Evolutionary conservation across 2,797 vertebrate species (phyloP).

Genomic region (Rhinophrynus dorsalis): DNA sequence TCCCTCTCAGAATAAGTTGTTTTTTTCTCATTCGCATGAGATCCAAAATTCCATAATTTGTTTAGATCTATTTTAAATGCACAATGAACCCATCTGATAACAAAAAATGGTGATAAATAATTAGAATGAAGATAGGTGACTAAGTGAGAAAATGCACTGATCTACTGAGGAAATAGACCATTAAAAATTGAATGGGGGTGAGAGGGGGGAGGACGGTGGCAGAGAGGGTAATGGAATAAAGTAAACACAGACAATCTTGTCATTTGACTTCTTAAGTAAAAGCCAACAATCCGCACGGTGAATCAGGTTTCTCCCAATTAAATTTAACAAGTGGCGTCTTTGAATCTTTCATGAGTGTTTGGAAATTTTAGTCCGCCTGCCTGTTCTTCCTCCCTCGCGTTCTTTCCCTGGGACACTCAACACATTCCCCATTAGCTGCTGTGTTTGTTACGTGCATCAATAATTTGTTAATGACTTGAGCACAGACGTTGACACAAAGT

Average conservation of each 20-base stretch:
- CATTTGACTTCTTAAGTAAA: slow-evolving; percentile 64
- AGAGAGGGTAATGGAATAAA: neutral
- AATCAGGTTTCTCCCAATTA: slow-evolving; percentile 70
- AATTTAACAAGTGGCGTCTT: slow-evolving; percentile 69
- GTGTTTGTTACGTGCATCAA: slow-evolving; percentile 11
- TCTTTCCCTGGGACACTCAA: neutral
- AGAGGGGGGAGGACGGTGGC: neutral
- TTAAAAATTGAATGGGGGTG: slow-evolving; percentile 19
- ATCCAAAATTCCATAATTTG: too few species aligned
- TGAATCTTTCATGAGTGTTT: slow-evolving; percentile 72
- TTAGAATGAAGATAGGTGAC: slow-evolving; percentile 27
- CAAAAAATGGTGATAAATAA: slow-evolving; percentile 23
- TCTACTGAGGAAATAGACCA: slow-evolving; percentile 37
- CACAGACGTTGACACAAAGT: rapidly evolving
- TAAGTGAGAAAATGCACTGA: slow-evolving; percentile 36
- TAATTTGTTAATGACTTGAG: slow-evolving; percentile 11
- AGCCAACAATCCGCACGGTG: slow-evolving; percentile 56
- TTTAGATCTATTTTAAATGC: too few species aligned
- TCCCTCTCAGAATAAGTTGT: too few species aligned
- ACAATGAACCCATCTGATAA: too few species aligned
- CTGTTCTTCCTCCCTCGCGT: neutral
- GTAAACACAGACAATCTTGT: slow-evolving; percentile 57
- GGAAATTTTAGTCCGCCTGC: slow-evolving; percentile 60
- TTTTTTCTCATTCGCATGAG: too few species aligned
- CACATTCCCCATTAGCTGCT: slow-evolving; percentile 33